Percentiles rank a stretch among this genome's conserved stretches.
These are phyloP conservation scores for Lysandra coridon DNA, from an alignment of 2,888 invertebrate species.

Conservation along the genomic window DNA sequence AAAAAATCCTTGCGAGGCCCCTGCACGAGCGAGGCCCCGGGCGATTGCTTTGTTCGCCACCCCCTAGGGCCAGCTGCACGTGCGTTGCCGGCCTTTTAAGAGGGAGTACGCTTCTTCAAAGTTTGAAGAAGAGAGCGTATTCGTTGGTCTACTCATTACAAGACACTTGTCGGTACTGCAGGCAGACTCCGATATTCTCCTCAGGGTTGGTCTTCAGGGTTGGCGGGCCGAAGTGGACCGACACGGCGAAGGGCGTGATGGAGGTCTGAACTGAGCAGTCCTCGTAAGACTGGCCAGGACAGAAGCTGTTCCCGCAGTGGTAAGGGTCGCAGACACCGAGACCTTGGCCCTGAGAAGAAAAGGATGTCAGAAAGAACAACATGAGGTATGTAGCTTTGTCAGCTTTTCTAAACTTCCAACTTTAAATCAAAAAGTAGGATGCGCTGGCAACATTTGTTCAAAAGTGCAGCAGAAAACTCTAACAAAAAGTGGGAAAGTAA, in stretches of 20 bases:
- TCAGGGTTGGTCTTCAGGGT: conserved; percentile 85
- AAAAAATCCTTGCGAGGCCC: too few species aligned
- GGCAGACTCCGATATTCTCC: conserved; percentile 90
- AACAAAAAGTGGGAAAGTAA: too few species aligned
- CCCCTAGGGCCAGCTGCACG: too few species aligned
- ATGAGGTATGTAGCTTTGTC: not conserved
- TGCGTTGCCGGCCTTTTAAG: too few species aligned
- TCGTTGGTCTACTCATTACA: conserved; percentile 64
- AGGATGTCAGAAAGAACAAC: conserved; percentile 68
- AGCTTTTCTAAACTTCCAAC: too few species aligned
- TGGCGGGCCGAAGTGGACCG: conserved; percentile 88
- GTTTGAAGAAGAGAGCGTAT: too few species aligned
- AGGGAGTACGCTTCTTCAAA: too few species aligned
- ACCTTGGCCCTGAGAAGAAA: conserved; percentile 57
- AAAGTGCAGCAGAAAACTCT: too few species aligned
- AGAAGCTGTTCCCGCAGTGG: conserved; percentile 88
- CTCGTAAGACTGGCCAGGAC: conserved; percentile 70
- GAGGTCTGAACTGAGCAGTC: conserved; percentile 87
- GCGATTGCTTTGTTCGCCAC: too few species aligned
- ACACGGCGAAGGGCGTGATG: conserved; percentile 87
- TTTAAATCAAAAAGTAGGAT: too few species aligned
- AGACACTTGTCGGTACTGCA: conserved; percentile 86
- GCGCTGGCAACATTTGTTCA: too few species aligned
- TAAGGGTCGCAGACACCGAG: conserved; percentile 87
- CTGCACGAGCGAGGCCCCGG: too few species aligned